phyloP scores from a whole-genome alignment of 1,140 invertebrate species.

The Halictus rubicundus region DNA sequence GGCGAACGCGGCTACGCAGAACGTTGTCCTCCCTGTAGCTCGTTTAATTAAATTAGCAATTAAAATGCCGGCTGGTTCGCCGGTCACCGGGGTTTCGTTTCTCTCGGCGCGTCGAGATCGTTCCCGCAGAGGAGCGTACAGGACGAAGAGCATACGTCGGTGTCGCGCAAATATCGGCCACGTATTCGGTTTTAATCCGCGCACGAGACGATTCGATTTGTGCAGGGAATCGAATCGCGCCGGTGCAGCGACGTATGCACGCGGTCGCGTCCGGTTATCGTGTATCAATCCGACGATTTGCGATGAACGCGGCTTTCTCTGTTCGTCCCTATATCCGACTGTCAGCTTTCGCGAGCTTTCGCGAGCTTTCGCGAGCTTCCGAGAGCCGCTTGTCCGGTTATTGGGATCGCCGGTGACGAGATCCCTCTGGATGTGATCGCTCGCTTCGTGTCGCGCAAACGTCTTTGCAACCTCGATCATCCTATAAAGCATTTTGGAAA shows the following conservation, averaged over 20 bases:
- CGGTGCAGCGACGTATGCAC: background rate
- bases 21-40: slow-evolving; percentile 29
- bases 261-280: slow-evolving; percentile 24
- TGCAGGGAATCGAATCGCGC: background rate
- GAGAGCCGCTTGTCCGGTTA: background rate
- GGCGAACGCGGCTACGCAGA: slow-evolving; percentile 5
- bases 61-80: slow-evolving; percentile 65
- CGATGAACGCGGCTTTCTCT: slow-evolving; percentile 14
- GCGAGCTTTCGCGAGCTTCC: background rate
- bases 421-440: background rate
- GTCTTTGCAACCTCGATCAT: background rate
- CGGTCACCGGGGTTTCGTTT: background rate
- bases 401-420: background rate
- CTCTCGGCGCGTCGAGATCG: slow-evolving; percentile 7
- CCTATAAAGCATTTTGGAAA: no score
- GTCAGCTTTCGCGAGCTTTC: background rate
- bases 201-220: slow-evolving; percentile 45
- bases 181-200: slow-evolving; percentile 51
- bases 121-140: background rate
- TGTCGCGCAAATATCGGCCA: slow-evolving; percentile 14
- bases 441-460: background rate
- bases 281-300: slow-evolving; percentile 42
- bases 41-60: slow-evolving; percentile 77
- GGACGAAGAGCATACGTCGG: slow-evolving; percentile 26
- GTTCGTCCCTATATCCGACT: background rate